Conservation (phyloP, 2,113 vertebrate species). For the Oncorhynchus keta region DNA sequence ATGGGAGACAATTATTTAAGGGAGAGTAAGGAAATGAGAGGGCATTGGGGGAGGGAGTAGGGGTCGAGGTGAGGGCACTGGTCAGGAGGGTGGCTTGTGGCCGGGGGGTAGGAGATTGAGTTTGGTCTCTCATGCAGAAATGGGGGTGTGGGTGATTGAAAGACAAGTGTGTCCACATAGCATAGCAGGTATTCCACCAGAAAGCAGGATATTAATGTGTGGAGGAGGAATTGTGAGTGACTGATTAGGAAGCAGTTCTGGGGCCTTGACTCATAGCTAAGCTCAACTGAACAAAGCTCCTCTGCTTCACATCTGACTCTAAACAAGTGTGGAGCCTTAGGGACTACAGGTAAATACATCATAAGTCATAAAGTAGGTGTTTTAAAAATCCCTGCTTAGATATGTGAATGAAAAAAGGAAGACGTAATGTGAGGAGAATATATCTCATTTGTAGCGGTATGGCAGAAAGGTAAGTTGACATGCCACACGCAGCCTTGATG, state of each 20-base stretch:
- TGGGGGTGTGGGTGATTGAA: slow-evolving; percentile 11
- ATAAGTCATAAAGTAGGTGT: slow-evolving; percentile 8
- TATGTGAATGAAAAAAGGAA: not conserved
- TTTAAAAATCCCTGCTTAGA: slow-evolving; percentile 27
- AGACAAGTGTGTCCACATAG: slow-evolving; percentile 46
- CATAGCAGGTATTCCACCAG: slow-evolving; percentile 29
- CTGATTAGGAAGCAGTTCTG: slow-evolving; percentile 57
- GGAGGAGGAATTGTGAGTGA: slow-evolving; percentile 34
- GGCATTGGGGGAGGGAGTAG: not conserved
- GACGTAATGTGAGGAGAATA: not conserved
- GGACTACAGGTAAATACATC: slow-evolving; percentile 29
- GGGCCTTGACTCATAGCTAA: slow-evolving; percentile 56
- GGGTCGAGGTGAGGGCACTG: slow-evolving; percentile 37
- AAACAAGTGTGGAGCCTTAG: slow-evolving; percentile 53
- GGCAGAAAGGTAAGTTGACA: slow-evolving; percentile 21
- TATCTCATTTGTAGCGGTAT: slow-evolving; percentile 27
- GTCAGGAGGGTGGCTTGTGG: slow-evolving; percentile 14
- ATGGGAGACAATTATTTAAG: slow-evolving; percentile 15
- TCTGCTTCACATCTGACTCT: slow-evolving; percentile 52
- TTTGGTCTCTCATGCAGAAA: slow-evolving; percentile 35
- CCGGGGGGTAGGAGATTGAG: slow-evolving; percentile 29
- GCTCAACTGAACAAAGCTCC: slow-evolving; percentile 36
- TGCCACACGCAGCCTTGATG: not conserved
- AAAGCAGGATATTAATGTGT: slow-evolving; percentile 61
- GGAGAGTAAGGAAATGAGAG: slow-evolving; percentile 43